A percentile compares a stretch with the other conserved stretches of the same genome.
phyloP scores from a whole-genome alignment of 2,888 invertebrate species.

The Platypus cylindrus region DNA sequence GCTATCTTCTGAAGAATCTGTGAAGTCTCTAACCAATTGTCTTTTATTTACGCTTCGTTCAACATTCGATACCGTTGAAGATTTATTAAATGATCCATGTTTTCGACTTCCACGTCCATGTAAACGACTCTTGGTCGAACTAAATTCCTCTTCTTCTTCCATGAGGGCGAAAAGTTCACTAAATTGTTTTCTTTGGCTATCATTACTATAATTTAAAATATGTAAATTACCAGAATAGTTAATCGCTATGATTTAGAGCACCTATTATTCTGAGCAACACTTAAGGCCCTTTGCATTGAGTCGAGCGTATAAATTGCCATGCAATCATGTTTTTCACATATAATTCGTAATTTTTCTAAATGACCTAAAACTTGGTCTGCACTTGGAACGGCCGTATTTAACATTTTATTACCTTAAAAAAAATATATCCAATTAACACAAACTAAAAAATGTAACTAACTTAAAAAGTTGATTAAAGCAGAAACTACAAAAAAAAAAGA shows the following conservation, averaged over 20 bases:
- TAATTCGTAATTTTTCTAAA: constrained; percentile 76
- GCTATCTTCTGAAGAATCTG: constrained; percentile 62
- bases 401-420: constrained; percentile 53
- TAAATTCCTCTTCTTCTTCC: constrained; percentile 67
- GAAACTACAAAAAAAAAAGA: too few relatives aligned
- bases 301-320: constrained; percentile 77
- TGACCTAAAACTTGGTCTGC: constrained; percentile 84
- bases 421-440: too few relatives aligned
- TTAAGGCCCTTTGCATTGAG: constrained; percentile 82
- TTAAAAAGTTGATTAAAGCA: too few relatives aligned
- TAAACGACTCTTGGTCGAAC: constrained; percentile 47
- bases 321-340: constrained; percentile 54
- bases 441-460: too few relatives aligned
- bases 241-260: too few relatives aligned
- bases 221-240: background rate
- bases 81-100: constrained; percentile 22
- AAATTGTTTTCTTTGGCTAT: constrained; percentile 81
- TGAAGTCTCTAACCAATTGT: constrained; percentile 36
- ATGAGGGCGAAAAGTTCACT: constrained; percentile 81
- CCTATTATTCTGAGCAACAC: constrained; percentile 67
- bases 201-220: constrained; percentile 46
- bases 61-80: constrained; percentile 22
- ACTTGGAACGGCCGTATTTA: constrained; percentile 56
- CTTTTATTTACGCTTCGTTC: too few relatives aligned
- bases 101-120: constrained; percentile 41